A percentile compares a stretch with the other conserved stretches of the same genome.
Conservation (phyloP, 2,113 vertebrate species). For the Gadus chalcogrammus region DNA sequence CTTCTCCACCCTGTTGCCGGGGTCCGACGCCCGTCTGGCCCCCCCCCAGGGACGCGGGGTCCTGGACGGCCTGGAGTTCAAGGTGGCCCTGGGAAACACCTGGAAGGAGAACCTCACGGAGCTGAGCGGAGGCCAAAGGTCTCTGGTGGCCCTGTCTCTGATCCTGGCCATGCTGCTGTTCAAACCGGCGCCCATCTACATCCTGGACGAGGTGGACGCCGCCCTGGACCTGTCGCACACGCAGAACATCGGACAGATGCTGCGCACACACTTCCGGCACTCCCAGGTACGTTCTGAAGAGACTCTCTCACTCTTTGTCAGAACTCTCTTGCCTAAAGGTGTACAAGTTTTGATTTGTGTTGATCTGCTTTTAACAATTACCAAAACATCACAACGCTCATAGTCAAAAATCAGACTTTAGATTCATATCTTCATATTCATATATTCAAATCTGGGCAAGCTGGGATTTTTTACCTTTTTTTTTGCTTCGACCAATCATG, state of each 20-base stretch:
- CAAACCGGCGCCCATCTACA: constrained; percentile 97
- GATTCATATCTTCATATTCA: no score
- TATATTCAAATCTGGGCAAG: no score
- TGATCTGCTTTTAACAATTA: no score
- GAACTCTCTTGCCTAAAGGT: neutral
- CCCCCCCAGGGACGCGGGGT: constrained; percentile 71
- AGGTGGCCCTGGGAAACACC: constrained; percentile 88
- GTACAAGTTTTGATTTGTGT: neutral
- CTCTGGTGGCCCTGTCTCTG: constrained; percentile 91
- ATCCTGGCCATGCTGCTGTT: constrained; percentile 95
- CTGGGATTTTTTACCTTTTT: no score
- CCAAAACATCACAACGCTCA: no score
- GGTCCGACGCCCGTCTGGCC: constrained; percentile 82
- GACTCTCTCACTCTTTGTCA: no score
- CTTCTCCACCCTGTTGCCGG: constrained; percentile 90
- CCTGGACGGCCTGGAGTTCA: constrained; percentile 88
- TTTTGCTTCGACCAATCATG: no score
- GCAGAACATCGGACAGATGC: constrained; percentile 97
- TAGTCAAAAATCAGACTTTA: no score
- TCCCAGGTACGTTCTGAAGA: constrained; percentile 79
- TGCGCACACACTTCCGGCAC: constrained; percentile 85
- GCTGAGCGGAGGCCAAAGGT: constrained; percentile 97
- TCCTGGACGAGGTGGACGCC: constrained; percentile 95
- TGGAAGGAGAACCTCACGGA: constrained; percentile 98
- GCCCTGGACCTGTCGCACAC: constrained; percentile 97